These are phyloP conservation scores for Drosophila emarginata DNA, from an alignment of 2,888 invertebrate genomes.

Conservation along the genomic window DNA sequence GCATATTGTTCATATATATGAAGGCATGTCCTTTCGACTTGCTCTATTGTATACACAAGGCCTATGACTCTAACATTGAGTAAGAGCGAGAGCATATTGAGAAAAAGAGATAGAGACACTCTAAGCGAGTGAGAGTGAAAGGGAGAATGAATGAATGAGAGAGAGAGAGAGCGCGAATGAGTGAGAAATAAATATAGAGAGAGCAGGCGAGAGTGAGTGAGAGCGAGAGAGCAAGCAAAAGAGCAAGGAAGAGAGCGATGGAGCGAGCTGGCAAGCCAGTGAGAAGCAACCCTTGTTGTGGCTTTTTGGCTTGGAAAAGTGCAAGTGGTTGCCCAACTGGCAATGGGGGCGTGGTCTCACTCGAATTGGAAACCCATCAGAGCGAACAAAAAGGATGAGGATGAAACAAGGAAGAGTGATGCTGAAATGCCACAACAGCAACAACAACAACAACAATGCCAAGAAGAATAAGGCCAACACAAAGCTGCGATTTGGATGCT, in stretches of 20 bases:
- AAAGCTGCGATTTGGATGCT: slow-evolving; percentile 14
- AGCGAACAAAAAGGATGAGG: slow-evolving; percentile 32
- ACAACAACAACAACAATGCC: slow-evolving; percentile 23
- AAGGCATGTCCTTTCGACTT: slow-evolving; percentile 62
- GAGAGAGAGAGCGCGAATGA: slow-evolving; percentile 17
- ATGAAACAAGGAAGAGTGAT: slow-evolving; percentile 48
- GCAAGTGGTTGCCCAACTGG: slow-evolving; percentile 67
- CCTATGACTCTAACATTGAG: slow-evolving; percentile 30
- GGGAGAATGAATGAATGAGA: background rate
- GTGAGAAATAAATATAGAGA: background rate
- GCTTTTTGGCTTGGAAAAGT: slow-evolving; percentile 60
- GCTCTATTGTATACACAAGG: slow-evolving; percentile 38
- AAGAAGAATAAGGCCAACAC: slow-evolving; percentile 45
- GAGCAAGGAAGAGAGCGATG: background rate
- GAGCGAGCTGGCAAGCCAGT: background rate
- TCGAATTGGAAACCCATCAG: slow-evolving; percentile 68
- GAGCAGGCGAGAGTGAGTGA: background rate
- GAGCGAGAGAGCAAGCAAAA: slow-evolving; percentile 1
- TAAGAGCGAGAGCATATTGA: slow-evolving; percentile 11
- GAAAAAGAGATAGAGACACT: slow-evolving; percentile 23
- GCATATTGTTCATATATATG: background rate
- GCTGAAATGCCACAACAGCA: slow-evolving; percentile 22
- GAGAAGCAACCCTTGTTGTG: slow-evolving; percentile 69
- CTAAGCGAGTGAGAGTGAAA: background rate
- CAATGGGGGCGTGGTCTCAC: slow-evolving; percentile 66